A percentile compares a stretch with the other conserved stretches of the same genome.
These are phyloP conservation scores for Syrrhaptes paradoxus DNA, from an alignment of 2,113 vertebrate species.

Conservation along the genomic window DNA sequence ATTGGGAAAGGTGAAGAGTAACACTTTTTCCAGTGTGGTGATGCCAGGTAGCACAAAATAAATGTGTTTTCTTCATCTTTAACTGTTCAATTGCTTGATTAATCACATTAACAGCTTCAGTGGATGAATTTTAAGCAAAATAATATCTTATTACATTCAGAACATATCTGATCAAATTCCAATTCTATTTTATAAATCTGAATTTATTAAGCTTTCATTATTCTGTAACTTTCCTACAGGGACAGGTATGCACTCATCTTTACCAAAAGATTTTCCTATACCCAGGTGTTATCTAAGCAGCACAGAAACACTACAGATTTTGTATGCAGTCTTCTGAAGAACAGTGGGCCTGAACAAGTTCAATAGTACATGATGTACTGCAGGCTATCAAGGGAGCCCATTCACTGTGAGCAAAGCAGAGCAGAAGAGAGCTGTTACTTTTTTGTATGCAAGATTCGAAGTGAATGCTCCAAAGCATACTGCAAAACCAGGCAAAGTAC, in stretches of 20 bases:
- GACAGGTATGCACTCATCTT: neutral
- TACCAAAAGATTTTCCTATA: neutral
- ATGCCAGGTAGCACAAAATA: neutral
- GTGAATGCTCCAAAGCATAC: neutral
- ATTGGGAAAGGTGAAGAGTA: neutral
- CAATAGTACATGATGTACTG: neutral
- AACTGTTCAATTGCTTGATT: neutral
- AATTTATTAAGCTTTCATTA: neutral
- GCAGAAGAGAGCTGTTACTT: neutral
- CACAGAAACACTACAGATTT: neutral
- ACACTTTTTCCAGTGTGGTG: neutral
- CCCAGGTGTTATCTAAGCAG: neutral
- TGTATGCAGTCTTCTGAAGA: conserved; percentile 7
- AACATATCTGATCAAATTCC: neutral
- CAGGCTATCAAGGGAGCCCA: conserved; percentile 8
- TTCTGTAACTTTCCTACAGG: conserved; percentile 1
- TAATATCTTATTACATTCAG: neutral
- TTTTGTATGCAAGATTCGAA: neutral
- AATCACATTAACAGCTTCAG: neutral
- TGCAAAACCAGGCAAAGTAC: conserved; percentile 10
- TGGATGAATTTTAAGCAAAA: neutral
- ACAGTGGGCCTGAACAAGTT: conserved; percentile 10
- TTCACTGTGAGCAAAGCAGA: conserved; percentile 4
- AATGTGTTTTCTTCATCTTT: neutral
- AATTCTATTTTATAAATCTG: neutral